Percentiles rank a stretch among this genome's conserved stretches.
phyloP scores from a whole-genome alignment of 2,113 vertebrate species.

The Odontophorus gujanensis region DNA sequence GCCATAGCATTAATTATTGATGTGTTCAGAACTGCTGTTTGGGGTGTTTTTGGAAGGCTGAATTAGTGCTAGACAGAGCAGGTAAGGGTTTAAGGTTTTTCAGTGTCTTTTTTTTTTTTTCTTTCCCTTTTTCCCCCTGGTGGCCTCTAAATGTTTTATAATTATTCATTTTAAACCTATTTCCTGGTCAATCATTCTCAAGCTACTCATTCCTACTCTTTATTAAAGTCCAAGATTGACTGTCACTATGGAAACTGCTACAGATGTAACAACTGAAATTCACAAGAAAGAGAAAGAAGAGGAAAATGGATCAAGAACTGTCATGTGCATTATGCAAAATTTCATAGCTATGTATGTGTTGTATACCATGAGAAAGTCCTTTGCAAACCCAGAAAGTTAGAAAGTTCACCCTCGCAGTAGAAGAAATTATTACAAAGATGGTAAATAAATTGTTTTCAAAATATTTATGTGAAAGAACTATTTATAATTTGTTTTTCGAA shows the following conservation, averaged over 20 bases:
- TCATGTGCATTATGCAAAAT: conserved; percentile 48
- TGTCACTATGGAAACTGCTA: conserved; percentile 73
- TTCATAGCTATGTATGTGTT: conserved; percentile 35
- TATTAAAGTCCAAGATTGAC: conserved; percentile 55
- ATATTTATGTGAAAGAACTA: neutral
- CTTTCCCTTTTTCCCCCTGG: neutral
- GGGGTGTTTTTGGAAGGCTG: neutral
- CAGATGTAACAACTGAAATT: conserved; percentile 58
- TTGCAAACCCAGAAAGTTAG: conserved; percentile 17
- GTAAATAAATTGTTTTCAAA: conserved; percentile 50
- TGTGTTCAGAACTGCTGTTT: neutral
- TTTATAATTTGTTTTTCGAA: conserved; percentile 31
- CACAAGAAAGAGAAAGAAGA: conserved; percentile 46
- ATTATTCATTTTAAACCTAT: conserved; percentile 48
- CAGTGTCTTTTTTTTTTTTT: neutral
- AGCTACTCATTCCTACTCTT: conserved; percentile 1
- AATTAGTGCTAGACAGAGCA: neutral
- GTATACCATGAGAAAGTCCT: neutral
- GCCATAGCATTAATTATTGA: conserved; percentile 9
- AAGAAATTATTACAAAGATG: conserved; percentile 36
- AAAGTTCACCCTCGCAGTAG: conserved; percentile 7
- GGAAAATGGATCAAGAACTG: conserved; percentile 45
- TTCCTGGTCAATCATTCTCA: conserved; percentile 49
- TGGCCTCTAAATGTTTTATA: conserved; percentile 13
- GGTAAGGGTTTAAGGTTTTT: neutral